Percentiles rank a stretch among this genome's conserved stretches.
Evolutionary conservation across 1,140 invertebrate genomes (phyloP).

Genomic region (Drosophila subpulchrella): DNA sequence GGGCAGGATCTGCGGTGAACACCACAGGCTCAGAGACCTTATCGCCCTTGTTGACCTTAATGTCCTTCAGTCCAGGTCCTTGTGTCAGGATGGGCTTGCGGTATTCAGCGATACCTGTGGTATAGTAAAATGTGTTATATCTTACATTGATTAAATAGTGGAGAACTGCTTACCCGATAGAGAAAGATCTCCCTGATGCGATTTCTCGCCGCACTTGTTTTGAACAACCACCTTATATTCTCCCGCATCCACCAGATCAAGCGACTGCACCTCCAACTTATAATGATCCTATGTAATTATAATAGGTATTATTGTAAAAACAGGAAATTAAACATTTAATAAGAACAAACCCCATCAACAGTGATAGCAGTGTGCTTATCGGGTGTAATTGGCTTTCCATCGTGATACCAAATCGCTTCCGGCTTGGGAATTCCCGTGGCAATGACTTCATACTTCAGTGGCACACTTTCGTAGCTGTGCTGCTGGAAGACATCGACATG

Average conservation of each 20-base stretch:
- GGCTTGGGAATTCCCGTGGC: constrained; percentile 91
- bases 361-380: constrained; percentile 88
- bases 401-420: constrained; percentile 91
- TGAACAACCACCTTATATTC: constrained; percentile 90
- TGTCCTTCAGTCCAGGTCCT: constrained; percentile 87
- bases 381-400: constrained; percentile 88
- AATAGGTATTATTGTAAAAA: not conserved
- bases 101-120: constrained; percentile 89
- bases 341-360: constrained; percentile 86
- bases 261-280: constrained; percentile 89
- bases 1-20: constrained; percentile 92
- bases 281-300: constrained; percentile 86
- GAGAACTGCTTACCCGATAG: constrained; percentile 87
- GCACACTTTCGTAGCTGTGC: constrained; percentile 91
- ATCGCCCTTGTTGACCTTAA: constrained; percentile 87
- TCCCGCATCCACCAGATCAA: constrained; percentile 90
- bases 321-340: not conserved
- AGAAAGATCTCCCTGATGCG: constrained; percentile 88
- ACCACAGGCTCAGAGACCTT: constrained; percentile 91
- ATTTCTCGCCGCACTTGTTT: constrained; percentile 91
- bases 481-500: constrained; percentile 90
- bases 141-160: not conserved
- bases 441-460: constrained; percentile 89
- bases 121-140: not conserved
- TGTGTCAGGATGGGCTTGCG: constrained; percentile 89